Conservation (phyloP, 2,113 vertebrate species). For the Mugil cephalus region DNA sequence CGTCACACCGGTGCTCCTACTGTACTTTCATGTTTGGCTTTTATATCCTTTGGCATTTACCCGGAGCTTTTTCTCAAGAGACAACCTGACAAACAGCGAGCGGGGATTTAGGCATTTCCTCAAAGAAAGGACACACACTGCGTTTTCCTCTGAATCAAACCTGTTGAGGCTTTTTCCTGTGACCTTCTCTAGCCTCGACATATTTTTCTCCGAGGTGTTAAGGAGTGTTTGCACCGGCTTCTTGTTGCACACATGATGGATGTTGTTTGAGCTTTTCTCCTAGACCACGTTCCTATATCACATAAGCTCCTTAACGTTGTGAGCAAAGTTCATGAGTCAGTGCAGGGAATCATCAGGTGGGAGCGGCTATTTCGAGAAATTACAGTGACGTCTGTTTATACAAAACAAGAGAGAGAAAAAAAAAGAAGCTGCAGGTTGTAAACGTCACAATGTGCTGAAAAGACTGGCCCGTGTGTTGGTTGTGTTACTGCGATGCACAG, state of each 20-base stretch:
- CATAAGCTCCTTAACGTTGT: conserved; percentile 25
- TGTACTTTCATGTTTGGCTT: background rate
- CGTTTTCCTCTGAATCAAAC: conserved; percentile 2
- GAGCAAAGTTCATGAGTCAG: background rate
- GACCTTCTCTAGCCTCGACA: background rate
- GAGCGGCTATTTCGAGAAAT: no score
- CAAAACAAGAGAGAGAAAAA: no score
- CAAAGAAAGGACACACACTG: no score
- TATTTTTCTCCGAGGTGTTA: no score
- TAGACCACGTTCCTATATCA: conserved; percentile 2
- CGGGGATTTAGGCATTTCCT: no score
- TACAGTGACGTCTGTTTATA: no score
- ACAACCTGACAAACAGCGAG: no score
- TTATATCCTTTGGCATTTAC: background rate
- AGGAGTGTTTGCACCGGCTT: no score
- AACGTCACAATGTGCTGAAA: background rate
- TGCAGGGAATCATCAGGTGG: background rate
- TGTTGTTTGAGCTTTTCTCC: background rate
- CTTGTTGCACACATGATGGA: conserved; percentile 12
- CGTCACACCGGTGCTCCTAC: background rate
- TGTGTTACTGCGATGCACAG: background rate
- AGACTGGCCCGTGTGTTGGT: background rate
- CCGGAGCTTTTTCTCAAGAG: background rate
- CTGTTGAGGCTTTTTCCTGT: background rate
- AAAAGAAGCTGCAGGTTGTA: no score